phyloP scores from a whole-genome alignment of 2,888 invertebrate genomes.

The Netelia fuscicornis region DNA sequence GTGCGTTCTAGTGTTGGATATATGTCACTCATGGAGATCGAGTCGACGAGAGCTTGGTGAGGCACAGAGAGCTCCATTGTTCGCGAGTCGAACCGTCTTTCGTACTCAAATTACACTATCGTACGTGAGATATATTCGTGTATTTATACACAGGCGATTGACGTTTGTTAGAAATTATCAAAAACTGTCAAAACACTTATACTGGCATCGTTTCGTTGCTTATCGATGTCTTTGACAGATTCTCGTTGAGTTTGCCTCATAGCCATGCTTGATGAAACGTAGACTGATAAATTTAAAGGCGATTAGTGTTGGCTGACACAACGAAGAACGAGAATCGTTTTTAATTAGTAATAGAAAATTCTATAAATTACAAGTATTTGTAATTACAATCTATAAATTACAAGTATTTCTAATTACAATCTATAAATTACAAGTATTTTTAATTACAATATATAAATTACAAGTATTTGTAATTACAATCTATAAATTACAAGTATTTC shows the following conservation, averaged over 20 bases:
- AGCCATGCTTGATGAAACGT: slow-evolving; percentile 24
- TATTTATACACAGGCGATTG: slow-evolving; percentile 54
- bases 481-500: too few relatives aligned
- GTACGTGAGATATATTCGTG: neutral
- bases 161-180: slow-evolving; percentile 75
- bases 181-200: slow-evolving; percentile 77
- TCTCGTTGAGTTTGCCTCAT: slow-evolving; percentile 28
- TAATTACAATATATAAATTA: too few relatives aligned
- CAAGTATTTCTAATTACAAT: too few relatives aligned
- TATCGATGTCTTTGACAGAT: slow-evolving; percentile 70
- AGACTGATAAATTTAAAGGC: neutral
- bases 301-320: neutral
- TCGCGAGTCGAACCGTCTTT: slow-evolving; percentile 33
- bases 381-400: too few relatives aligned
- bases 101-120: slow-evolving; percentile 22
- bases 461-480: too few relatives aligned
- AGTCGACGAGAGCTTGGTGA: neutral
- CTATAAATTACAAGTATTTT: too few relatives aligned
- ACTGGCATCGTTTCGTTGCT: slow-evolving; percentile 44
- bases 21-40: slow-evolving; percentile 13
- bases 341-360: too few relatives aligned
- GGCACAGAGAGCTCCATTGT: slow-evolving; percentile 40
- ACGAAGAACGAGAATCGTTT: too few relatives aligned
- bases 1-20: too few relatives aligned
- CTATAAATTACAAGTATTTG: too few relatives aligned